Evolutionary conservation across 2,797 vertebrate species (phyloP).

Genomic region (Mormyrus proboscirostris): DNA sequence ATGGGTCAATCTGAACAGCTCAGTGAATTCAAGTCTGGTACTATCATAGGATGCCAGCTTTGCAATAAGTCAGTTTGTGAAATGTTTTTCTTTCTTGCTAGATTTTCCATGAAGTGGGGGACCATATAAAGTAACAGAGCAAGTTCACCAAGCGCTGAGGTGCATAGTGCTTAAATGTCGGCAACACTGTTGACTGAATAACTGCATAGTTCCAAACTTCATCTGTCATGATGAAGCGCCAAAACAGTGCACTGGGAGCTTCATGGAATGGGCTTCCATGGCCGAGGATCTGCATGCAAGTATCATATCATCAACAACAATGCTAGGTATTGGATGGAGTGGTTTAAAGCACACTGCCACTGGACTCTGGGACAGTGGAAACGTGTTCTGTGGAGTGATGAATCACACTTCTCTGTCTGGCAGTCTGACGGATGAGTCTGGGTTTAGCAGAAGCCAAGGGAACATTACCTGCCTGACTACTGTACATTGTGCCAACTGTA

Average conservation of each 20-base stretch:
- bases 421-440: neutral
- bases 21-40: neutral
- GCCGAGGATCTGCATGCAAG: neutral
- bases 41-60: neutral
- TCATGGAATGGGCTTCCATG: neutral
- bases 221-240: neutral
- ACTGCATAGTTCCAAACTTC: neutral
- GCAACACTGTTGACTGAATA: neutral
- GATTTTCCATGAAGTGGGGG: neutral
- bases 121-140: neutral
- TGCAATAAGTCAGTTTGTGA: neutral
- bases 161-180: neutral
- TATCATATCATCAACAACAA: neutral
- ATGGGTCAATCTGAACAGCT: neutral
- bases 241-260: neutral
- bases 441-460: neutral
- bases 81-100: neutral
- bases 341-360: neutral
- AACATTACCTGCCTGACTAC: neutral
- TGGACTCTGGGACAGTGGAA: neutral
- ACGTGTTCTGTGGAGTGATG: neutral
- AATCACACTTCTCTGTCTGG: neutral
- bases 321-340: neutral
- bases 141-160: neutral
- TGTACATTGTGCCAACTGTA: neutral